Conservation (phyloP, 2,888 invertebrate species). For the Heliconius erato region DNA sequence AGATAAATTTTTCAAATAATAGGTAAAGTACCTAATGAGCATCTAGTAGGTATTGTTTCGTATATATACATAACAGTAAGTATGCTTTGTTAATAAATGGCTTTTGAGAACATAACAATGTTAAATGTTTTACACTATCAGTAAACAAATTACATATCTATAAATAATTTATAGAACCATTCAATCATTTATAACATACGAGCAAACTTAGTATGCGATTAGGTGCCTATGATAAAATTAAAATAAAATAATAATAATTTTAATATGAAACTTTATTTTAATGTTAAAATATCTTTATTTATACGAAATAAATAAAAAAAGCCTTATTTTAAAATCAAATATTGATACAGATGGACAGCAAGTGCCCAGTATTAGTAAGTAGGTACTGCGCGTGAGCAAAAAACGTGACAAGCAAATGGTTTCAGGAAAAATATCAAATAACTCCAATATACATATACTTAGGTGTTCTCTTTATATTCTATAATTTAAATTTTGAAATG, state of each 20-base stretch:
- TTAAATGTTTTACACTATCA: background rate
- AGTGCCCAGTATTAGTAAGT: background rate
- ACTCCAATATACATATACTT: conserved; percentile 9
- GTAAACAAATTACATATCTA: background rate
- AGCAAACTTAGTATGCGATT: background rate
- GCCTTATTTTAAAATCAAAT: background rate
- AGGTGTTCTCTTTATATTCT: background rate
- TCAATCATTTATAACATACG: background rate
- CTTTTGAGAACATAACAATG: conserved; percentile 1
- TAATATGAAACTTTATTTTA: background rate
- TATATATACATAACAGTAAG: background rate
- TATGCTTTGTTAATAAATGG: background rate
- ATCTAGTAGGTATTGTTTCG: background rate
- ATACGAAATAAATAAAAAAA: background rate
- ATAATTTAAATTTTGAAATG: background rate
- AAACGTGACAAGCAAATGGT: conserved; percentile 17
- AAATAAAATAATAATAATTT: background rate
- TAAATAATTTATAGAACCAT: background rate
- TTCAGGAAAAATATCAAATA: conserved; percentile 30
- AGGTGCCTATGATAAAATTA: background rate
- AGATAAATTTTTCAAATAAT: background rate
- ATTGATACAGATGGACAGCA: background rate
- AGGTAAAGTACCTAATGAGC: background rate
- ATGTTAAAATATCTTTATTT: background rate
- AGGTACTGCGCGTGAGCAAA: conserved; percentile 18